Evolutionary conservation across 2,113 vertebrate species (phyloP), one percentile per base, ranked within the genome.

Genomic region (Charadrius vociferus): DNA sequence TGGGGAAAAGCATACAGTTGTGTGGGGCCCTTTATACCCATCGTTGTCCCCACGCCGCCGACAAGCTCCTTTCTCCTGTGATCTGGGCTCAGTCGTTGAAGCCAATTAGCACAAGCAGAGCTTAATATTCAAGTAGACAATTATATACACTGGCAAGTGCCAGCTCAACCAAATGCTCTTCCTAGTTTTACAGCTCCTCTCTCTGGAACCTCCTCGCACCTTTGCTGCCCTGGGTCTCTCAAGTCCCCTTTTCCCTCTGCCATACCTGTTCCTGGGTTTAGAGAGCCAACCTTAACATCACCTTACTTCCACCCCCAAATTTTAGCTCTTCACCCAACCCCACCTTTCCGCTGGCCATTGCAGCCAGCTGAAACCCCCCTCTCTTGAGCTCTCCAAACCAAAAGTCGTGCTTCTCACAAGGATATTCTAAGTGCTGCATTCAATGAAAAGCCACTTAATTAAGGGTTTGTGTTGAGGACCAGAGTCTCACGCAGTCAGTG

Each of bases 131-230:
- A 63, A 37, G 50, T 20, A 84, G 59, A 66, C 6, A 84, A 37
- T 53, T 74, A 12, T 16, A 26, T 21, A 26, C 29, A 34, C 3
- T 37, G 37, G 9, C 27, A 65, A 86, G 34, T 14, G 22, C 24
- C 36, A 49, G 6, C 30, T 83, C 63, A 34, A 20, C 39, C 8
- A 81, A 73, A 43, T 73, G 34, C 2, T 52, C 6, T 81, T 91
- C 62, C 26, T 71, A 14, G 7, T 75, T 71, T 88, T 50, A 79
- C 6, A 23, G 4, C 8, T 50, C 34, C 24, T 53, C 26, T 16
- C 41, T 29, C 14, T 37, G 29, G 2, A 89, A 7, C 10, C 5
- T 87, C 23, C n/a, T 71, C 0, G 0, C 23, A 59, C 12, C 4
- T 90, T 81, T 79, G 8, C 43, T 90, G 30, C 43, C 37, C 24